Evolutionary conservation across 2,888 invertebrate genomes (phyloP).

Genomic region (Listrodromus nycthemerus): DNA sequence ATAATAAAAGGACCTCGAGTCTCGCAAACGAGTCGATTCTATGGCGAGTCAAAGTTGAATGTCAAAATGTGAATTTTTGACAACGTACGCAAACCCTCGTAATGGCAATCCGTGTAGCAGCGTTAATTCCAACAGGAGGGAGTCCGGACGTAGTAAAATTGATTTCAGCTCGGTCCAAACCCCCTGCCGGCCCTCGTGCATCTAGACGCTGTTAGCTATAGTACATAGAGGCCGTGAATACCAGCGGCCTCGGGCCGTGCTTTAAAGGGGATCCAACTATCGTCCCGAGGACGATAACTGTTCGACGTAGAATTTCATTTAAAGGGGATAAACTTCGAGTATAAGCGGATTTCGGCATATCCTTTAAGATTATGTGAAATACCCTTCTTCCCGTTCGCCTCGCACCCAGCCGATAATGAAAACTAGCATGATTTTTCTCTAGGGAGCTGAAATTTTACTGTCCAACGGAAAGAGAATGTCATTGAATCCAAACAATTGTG

Average conservation of each 20-base stretch:
- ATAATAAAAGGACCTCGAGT: background rate
- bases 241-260: constrained; percentile 62
- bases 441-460: too few species aligned
- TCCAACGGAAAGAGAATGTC: too few species aligned
- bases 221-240: constrained; percentile 66
- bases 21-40: background rate
- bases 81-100: constrained; percentile 14
- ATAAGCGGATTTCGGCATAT: constrained; percentile 46
- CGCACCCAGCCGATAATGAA: too few species aligned
- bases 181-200: constrained; percentile 59
- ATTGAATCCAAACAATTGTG: too few species aligned
- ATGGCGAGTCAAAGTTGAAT: constrained; percentile 9
- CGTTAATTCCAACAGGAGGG: constrained; percentile 59
- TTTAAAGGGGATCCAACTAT: constrained; percentile 67
- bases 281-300: constrained; percentile 13
- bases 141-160: constrained; percentile 61
- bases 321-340: constrained; percentile 49
- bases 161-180: constrained; percentile 69
- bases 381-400: too few species aligned
- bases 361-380: constrained; percentile 31
- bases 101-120: constrained; percentile 27
- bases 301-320: constrained; percentile 12
- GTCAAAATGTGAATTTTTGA: background rate
- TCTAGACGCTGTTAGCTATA: constrained; percentile 62
- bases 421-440: too few species aligned